Percentiles rank a stretch among this genome's conserved stretches.
These are phyloP conservation scores for Halictus quadricinctus DNA, from an alignment of 2,888 invertebrate genomes.

Conservation along the genomic window DNA sequence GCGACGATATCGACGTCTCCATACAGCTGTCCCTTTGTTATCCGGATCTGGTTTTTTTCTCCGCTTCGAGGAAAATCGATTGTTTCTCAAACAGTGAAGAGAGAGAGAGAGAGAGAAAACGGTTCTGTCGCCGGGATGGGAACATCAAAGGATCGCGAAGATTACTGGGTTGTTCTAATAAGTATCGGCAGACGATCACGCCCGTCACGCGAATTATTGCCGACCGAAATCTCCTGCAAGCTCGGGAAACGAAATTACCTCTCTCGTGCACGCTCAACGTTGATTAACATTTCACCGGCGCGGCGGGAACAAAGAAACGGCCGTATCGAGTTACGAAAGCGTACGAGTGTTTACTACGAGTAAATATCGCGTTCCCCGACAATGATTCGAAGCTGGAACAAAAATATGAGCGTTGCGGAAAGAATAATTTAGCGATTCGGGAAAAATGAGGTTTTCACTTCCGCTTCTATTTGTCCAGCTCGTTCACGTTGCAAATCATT, in stretches of 20 bases:
- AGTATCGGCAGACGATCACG: slow-evolving; percentile 29
- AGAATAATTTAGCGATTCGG: background rate
- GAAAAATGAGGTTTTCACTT: background rate
- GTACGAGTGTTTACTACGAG: background rate
- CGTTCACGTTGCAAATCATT: background rate
- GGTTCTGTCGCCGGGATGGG: background rate
- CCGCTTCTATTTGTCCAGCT: background rate
- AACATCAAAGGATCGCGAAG: background rate
- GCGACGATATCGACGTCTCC: slow-evolving; percentile 5
- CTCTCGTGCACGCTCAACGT: background rate
- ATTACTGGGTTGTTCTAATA: slow-evolving; percentile 11
- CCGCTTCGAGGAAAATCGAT: slow-evolving; percentile 9
- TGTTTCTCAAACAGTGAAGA: background rate
- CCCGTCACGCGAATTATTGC: slow-evolving; percentile 35
- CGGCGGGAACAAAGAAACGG: background rate
- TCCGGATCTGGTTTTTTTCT: background rate
- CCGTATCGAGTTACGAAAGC: background rate
- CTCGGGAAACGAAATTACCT: background rate
- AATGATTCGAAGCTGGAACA: background rate
- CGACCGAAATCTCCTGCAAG: slow-evolving; percentile 14
- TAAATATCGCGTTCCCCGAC: too few species aligned
- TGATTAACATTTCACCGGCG: background rate
- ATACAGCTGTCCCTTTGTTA: background rate
- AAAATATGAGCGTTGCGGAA: background rate
- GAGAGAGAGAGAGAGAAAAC: background rate